Evolutionary conservation across 2,113 vertebrate species (phyloP), one percentile per base, ranked within the genome.

Genomic region (Coryphaenoides rupestris): DNA sequence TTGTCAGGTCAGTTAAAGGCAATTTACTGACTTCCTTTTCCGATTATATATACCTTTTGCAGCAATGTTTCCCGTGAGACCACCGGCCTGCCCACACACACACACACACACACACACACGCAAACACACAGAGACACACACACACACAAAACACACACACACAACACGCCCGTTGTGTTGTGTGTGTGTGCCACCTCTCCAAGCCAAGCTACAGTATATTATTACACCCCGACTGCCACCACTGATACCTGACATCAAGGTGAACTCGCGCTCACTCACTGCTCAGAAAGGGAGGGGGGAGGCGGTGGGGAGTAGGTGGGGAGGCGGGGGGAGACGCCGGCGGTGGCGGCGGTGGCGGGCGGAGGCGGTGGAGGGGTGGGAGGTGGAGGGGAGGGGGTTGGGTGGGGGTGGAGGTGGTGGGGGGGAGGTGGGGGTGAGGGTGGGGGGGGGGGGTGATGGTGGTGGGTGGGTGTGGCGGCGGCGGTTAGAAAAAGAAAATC

Each of bases 211-310:
- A 10, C 19, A 9, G 3, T 7, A 19, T 12, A 9, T 22, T 21
- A 13, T 23, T 19, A 21, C 17, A 19, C 23, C 55, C 14, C 19
- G 19, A 56, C 58, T 12, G 49, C 46, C 58, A 59, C 59, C 54
- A 19, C 73, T 78, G 68, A 74, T 75, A 70, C 73, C 72, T 85
- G 79, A 79, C 82, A 85, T 87, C 74, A 84, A 84, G 85, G 84
- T 85, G 84, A 80, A 84, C 76, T 69, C 56, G 58, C 63, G 66
- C 58, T 74, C 70, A 69, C 67, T 84, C 74, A 47, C 62, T 67
- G 33, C 33, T 50, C 15, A 50, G n/a, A 50, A n/a, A 7, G 15
- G n/a, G n/a, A 1, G 17, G 17, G 17, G 82, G 80, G 78, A 68
- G 68, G 66, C 82, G 80, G 76, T 86, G 33, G n/a, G n/a, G n/a